Percentiles rank a stretch among this genome's conserved stretches.
phyloP scores from a whole-genome alignment of 2,797 vertebrate genomes.

The Oreonectes daqikongensis region DNA sequence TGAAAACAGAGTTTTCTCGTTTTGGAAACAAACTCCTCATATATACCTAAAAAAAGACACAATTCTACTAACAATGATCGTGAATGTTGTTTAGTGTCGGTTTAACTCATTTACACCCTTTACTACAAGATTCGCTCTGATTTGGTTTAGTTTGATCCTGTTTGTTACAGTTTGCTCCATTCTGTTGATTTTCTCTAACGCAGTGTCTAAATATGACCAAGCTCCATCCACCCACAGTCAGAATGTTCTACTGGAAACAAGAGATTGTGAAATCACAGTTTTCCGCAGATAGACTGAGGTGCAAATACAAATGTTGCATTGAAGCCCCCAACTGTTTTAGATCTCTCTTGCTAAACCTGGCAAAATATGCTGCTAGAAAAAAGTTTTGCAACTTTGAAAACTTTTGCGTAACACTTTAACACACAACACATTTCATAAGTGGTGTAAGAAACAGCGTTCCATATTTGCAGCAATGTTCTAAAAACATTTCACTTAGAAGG shows the following conservation, averaged over 20 bases:
- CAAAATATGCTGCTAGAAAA: slow-evolving; percentile 16
- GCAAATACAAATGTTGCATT: slow-evolving; percentile 52
- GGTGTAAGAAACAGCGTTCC: not conserved
- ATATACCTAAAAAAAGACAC: no score
- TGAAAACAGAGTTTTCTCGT: no score
- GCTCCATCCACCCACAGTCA: slow-evolving; percentile 17
- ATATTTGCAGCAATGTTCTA: not conserved
- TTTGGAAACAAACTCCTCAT: no score
- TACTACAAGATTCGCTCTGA: no score
- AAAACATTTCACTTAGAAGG: not conserved
- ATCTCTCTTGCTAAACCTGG: slow-evolving; percentile 34
- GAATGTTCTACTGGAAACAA: slow-evolving; percentile 12
- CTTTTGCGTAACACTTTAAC: slow-evolving; percentile 12
- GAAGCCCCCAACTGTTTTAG: slow-evolving; percentile 41
- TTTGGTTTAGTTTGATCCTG: slow-evolving; percentile 1
- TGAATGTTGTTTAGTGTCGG: no score
- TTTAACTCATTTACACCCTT: no score
- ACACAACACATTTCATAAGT: not conserved
- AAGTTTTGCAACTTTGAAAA: slow-evolving; percentile 24
- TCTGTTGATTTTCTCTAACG: not conserved
- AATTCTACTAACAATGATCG: no score
- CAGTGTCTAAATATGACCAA: slow-evolving; percentile 16
- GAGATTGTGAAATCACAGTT: slow-evolving; percentile 51
- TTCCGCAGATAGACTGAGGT: slow-evolving; percentile 46
- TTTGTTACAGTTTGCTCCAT: slow-evolving; percentile 10